Evolutionary conservation across 2,113 vertebrate genomes (phyloP), one percentile per base, ranked within the genome.

Genomic region (Menidia beryllina): DNA sequence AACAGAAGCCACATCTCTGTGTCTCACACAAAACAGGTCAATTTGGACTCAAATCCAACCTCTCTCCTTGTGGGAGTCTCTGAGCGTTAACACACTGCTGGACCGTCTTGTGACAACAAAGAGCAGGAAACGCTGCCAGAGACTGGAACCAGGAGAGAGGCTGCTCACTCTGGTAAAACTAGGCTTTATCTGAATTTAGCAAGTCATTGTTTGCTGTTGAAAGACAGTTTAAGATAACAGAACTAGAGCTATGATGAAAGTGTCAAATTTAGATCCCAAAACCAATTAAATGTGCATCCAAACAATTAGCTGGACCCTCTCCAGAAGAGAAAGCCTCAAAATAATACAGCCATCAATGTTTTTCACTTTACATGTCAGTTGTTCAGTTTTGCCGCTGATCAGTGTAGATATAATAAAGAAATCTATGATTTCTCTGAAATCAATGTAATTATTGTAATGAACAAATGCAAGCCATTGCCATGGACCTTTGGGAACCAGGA

Each of bases 391-490:
- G 25, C 11, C 13, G 26, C n/a, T 67, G 51, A 67, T 67, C 12
- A 9, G 25, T 24, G 25, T 1, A 34, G 51, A 55, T 67, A 47
- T 23, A 55, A 55, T 67, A 67, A 47, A 23, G 52, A 67, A 20
- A 30, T 14, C 25, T 54, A 58, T 49, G 58, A 54, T 43, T 39
- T 43, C 25, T 76, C 49, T 49, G 52, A 81, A 88, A 90, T 83
- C 86, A 78, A 86, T 89, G 55, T 51, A 77, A 82, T 85, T 85
- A 82, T 64, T 75, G 49, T 84, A 77, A 90, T 91, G 79, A 86
- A 66, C 76, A 68, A 85, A 85, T 83, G 81, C 66, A 70, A 43
- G 72, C 70, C 50, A 69, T 69, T 68, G 56, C 77, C 23, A 48
- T 24, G 72, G 75, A 84, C 81, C 82, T 81, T 39, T 62, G 89